These are phyloP conservation scores for Chrysemys picta DNA, from an alignment of 2,113 vertebrate species.

Conservation along the genomic window DNA sequence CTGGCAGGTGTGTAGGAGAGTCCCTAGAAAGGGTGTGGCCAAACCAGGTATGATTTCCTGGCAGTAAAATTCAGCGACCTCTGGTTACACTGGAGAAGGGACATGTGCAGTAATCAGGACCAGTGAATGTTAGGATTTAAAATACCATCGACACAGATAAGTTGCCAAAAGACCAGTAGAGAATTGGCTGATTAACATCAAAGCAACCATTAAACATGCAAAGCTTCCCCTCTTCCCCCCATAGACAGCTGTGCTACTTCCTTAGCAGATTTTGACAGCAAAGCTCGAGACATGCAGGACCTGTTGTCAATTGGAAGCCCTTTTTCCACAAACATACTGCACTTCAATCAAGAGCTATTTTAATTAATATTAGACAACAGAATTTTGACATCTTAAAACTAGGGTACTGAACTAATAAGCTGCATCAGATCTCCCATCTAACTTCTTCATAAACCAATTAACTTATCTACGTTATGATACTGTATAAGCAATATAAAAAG, in stretches of 20 bases:
- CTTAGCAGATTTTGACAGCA: neutral
- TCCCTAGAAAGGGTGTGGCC: neutral
- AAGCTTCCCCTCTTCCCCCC: rapidly evolving
- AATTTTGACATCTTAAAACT: neutral
- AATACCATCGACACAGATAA: neutral
- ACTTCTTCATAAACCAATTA: neutral
- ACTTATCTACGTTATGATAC: neutral
- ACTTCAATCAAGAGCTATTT: neutral
- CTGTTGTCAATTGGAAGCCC: neutral
- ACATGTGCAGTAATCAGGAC: neutral
- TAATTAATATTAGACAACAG: neutral
- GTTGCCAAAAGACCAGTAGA: neutral
- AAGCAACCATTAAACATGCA: neutral
- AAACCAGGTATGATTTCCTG: neutral
- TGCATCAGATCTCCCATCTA: neutral
- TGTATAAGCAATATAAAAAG: neutral
- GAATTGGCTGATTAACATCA: neutral
- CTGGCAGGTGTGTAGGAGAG: neutral
- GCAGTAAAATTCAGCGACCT: neutral
- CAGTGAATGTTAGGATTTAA: neutral
- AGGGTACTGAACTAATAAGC: neutral
- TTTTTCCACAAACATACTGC: neutral
- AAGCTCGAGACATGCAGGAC: neutral
- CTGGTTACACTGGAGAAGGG: neutral
- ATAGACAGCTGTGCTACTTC: neutral